Base-by-base conservation (phyloP, 1,140 invertebrate genomes). In the Drosophila repletoides region DNA sequence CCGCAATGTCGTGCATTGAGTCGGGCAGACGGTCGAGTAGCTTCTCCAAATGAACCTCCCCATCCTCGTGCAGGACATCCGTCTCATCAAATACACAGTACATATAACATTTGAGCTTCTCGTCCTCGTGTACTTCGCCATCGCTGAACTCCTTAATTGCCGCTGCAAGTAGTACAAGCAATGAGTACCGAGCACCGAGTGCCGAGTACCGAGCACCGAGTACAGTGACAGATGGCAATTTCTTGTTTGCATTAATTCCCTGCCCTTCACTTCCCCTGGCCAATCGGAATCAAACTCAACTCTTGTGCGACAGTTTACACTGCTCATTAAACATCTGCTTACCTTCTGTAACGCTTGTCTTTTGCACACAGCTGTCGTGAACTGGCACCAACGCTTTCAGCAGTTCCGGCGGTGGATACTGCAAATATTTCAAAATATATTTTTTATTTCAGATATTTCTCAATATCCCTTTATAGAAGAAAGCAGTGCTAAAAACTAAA, bases 141-240 rank as follows among this genome's bases (percentile, higher is more conserved):
- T 83, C 77, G 55, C 77, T 83, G 63, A 87, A 87, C 56, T 87
- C 72, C 59, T 83, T 87, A 56, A 87, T 87, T 52, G 83, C 83
- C 55, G 67, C 81, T 84, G 49, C 38, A 40, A 17, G 22, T 3
- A n/a, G 2, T 21, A 46, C 33, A 45, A n/a, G n/a, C n/a, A n/a
- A n/a, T 12, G 64, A 48, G 49, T 28, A 19, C 15, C 14, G 22
- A 38, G 36, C 19, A 26, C 9, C 6, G 17, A 17, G 22, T 28
- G 14, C 38, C 15, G 64, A 48, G 49, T 28, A 19, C 15, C 14
- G 22, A 38, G 36, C 19, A 26, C 9, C 6, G 17, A 17, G 22
- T 28, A 21, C 38, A 52, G 26, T 40, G 55, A 51, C 34, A 41
- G 24, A 66, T 56, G 26, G n/a, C 26, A 58, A 26, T 34, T 38